phyloP scores from a whole-genome alignment of 2,888 invertebrate species.

The Drosophila nigricruria region DNA sequence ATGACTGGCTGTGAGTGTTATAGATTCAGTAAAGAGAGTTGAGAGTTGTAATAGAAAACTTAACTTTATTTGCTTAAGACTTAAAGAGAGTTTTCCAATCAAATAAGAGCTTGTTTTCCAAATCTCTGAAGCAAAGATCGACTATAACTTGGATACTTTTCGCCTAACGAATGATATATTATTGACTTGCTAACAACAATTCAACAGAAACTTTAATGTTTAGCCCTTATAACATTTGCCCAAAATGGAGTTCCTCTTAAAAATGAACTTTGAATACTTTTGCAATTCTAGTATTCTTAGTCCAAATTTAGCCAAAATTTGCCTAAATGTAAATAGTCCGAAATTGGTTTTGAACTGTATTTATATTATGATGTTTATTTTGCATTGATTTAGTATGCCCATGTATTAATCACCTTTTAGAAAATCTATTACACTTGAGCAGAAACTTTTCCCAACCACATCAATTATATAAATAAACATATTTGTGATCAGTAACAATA shows the following conservation, averaged over 20 bases:
- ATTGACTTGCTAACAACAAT: too few species aligned
- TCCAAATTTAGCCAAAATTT: neutral
- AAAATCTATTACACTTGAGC: neutral
- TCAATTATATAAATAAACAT: conserved; percentile 3
- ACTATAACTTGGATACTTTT: too few species aligned
- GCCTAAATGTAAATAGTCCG: conserved; percentile 4
- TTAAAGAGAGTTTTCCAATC: too few species aligned
- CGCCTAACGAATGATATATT: too few species aligned
- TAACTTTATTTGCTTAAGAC: neutral
- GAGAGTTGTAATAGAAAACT: neutral
- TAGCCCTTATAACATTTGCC: too few species aligned
- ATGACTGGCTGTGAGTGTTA: too few species aligned
- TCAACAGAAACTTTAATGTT: too few species aligned
- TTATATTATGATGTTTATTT: conserved; percentile 8
- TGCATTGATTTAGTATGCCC: neutral
- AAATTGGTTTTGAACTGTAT: neutral
- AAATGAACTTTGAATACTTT: too few species aligned
- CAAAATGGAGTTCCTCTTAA: too few species aligned
- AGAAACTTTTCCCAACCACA: neutral
- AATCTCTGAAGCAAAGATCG: too few species aligned
- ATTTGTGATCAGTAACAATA: neutral
- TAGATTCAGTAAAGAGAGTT: neutral
- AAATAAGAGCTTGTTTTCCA: too few species aligned
- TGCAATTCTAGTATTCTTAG: too few species aligned
- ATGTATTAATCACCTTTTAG: conserved; percentile 11